A percentile compares a stretch with the other conserved stretches of the same genome.
These are phyloP conservation scores for Atherinosoma microstoma DNA, from an alignment of 2,797 vertebrate species.

Conservation along the genomic window DNA sequence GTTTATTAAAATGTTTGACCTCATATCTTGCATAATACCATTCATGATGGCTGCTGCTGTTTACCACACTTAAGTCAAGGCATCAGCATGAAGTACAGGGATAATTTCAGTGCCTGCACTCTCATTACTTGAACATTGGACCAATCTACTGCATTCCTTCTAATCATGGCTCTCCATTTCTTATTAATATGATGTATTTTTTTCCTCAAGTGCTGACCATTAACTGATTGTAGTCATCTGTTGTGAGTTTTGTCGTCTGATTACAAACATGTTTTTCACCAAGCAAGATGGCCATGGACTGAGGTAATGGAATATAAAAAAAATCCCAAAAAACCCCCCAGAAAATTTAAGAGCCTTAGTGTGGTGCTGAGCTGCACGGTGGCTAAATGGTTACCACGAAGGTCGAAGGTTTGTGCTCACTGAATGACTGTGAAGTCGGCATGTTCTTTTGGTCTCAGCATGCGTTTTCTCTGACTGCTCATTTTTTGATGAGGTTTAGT, in stretches of 20 bases:
- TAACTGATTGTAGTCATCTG: conserved; percentile 73
- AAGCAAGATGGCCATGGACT: conserved; percentile 53
- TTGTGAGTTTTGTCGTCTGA: conserved; percentile 62
- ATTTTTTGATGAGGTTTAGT: conserved; percentile 14
- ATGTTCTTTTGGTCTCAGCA: not conserved
- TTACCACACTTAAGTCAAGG: conserved; percentile 16
- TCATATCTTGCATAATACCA: conserved; percentile 19
- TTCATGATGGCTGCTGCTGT: conserved; percentile 11
- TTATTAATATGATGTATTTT: conserved; percentile 54
- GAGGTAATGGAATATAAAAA: conserved; percentile 75
- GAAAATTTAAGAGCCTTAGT: conserved; percentile 34
- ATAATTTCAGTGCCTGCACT: conserved; percentile 31
- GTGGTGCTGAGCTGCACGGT: conserved; percentile 33
- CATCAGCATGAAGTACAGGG: conserved; percentile 11
- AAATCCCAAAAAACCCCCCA: not conserved
- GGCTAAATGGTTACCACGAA: conserved; percentile 26
- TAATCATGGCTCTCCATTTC: conserved; percentile 42
- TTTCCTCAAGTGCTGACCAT: conserved; percentile 55
- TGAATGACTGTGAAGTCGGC: not conserved
- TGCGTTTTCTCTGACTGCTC: conserved; percentile 7
- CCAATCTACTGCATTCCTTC: conserved; percentile 31
- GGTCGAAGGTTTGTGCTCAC: conserved; percentile 14
- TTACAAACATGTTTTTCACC: conserved; percentile 72
- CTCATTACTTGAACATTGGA: conserved; percentile 25
- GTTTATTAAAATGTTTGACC: conserved; percentile 17